Evolutionary conservation across 1,140 invertebrate species (phyloP).

Genomic region (Heliconius eleuchia): DNA sequence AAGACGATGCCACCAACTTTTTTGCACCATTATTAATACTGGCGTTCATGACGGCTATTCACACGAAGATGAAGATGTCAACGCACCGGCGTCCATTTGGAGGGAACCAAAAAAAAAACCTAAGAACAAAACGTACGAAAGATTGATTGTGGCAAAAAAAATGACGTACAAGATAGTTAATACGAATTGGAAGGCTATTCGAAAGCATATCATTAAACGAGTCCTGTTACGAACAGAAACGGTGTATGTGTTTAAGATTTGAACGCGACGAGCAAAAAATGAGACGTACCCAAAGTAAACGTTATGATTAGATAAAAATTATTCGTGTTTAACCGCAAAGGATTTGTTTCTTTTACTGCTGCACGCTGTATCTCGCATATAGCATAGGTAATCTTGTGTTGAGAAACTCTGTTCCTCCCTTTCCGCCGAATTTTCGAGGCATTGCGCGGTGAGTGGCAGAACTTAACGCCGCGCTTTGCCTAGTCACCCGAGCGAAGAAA

Average conservation of each 20-base stretch:
- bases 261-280: slow-evolving; percentile 29
- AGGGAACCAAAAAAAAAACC: slow-evolving; percentile 20
- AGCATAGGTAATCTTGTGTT: no score
- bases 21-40: slow-evolving; percentile 3
- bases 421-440: no score
- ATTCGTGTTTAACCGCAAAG: slow-evolving; percentile 19
- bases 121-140: slow-evolving; percentile 48
- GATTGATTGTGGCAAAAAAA: slow-evolving; percentile 58
- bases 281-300: slow-evolving; percentile 32
- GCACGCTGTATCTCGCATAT: no score
- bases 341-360: neutral
- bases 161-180: slow-evolving; percentile 58
- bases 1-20: neutral
- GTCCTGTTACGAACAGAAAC: slow-evolving; percentile 51
- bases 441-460: no score
- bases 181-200: slow-evolving; percentile 58
- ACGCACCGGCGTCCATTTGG: slow-evolving; percentile 32
- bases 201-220: slow-evolving; percentile 71
- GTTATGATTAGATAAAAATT: slow-evolving; percentile 47
- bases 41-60: slow-evolving; percentile 21
- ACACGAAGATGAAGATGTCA: slow-evolving; percentile 42
- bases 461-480: no score
- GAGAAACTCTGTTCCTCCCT: no score
- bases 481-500: no score
- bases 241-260: slow-evolving; percentile 52